These are phyloP conservation scores for Himalopsyche anomala DNA, from an alignment of 2,888 invertebrate species.

Conservation along the genomic window DNA sequence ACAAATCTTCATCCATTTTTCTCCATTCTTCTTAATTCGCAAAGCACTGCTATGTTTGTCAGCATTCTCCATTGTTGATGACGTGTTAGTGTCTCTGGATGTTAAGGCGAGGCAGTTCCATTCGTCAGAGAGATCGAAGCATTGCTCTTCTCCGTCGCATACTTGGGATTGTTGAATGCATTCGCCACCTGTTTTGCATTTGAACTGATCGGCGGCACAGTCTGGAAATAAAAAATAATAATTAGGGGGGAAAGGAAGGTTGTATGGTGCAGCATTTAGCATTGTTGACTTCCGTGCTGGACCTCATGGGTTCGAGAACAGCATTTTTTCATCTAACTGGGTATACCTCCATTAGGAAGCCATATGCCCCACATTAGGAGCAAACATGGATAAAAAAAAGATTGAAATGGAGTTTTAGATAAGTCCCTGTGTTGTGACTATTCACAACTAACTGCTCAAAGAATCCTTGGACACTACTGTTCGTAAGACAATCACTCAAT, in stretches of 20 bases:
- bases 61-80: constrained; percentile 52
- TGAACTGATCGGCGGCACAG: constrained; percentile 77
- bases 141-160: constrained; percentile 79
- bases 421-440: no score
- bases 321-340: no score
- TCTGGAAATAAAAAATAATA: constrained; percentile 68
- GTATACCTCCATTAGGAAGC: no score
- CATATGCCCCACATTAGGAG: no score
- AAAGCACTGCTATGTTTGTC: constrained; percentile 48
- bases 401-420: no score
- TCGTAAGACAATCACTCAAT: no score
- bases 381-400: no score
- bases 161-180: constrained; percentile 74
- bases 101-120: constrained; percentile 74
- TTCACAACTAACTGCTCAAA: no score
- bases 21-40: constrained; percentile 58
- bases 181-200: constrained; percentile 77
- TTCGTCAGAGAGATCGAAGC: constrained; percentile 80
- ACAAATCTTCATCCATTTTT: constrained; percentile 73
- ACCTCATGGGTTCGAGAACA: no score
- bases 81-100: constrained; percentile 52
- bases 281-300: no score
- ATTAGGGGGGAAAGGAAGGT: background rate
- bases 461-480: no score
- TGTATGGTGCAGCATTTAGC: no score